Base-by-base conservation (phyloP, 2,888 invertebrate species). In the Phyllotreta striolata region DNA sequence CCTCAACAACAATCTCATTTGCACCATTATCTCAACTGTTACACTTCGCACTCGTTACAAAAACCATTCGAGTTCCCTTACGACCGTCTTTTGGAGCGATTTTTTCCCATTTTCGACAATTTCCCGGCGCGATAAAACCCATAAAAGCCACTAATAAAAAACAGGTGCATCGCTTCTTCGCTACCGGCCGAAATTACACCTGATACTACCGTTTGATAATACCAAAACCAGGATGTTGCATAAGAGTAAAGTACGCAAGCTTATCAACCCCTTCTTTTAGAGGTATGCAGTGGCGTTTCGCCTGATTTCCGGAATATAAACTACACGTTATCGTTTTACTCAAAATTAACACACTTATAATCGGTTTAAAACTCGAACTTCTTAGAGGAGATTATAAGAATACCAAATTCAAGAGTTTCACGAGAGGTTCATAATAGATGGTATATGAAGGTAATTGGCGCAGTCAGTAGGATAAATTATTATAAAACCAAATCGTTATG, bases 251-350 rank as follows among this genome's bases (percentile, higher is more conserved):
- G 63, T 72, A 74, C 75, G 75, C 75, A 73, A 70, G 75, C 75
- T 76, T 76, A 76, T 76, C 75, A 72, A 74, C 72, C 72, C 74
- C 74, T 70, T 67, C 66, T 68, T 62, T 51, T 13, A 62, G 54
- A 62, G 58, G 55, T 44, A n/a, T 8, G 13, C 63, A 66, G 66
- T 66, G 67, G 66, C 67, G 67, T 60, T 40, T 64, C 68, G 39
- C 24, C 24, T 24, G 38, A 44, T 35, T 54, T 63, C 62, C 59
- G 56, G 55, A 10, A 46, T 35, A 38, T 13, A 14, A 13, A 34
- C 9, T 3, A n/a, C 3, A 5, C 24, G 24, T 24, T 1, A 24
- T 24, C 24, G 4, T 4, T 24, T 24, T 4, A 24, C 4, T 24
- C 2, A 24, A 24, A 24, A 1, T 24, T 3, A 24, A 4, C 4